These are phyloP conservation scores for Pseudachorutes palmiensis DNA, from an alignment of 1,140 invertebrate genomes.

Conservation along the genomic window DNA sequence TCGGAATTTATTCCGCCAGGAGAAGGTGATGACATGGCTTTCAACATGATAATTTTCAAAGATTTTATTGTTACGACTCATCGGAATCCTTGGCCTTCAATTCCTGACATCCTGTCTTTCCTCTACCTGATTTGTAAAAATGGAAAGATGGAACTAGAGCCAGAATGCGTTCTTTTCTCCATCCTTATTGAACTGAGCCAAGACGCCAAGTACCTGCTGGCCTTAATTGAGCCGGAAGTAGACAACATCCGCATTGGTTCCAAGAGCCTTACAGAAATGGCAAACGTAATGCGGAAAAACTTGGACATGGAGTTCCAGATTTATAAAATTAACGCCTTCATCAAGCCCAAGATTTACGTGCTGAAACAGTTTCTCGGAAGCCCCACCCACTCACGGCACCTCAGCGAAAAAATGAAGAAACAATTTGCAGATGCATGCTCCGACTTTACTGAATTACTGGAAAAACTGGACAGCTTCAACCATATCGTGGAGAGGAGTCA, in stretches of 20 bases:
- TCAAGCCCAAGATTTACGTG: constrained; percentile 14
- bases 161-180: constrained; percentile 15
- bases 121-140: constrained; percentile 1
- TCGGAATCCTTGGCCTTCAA: neutral
- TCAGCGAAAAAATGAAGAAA: constrained; percentile 5
- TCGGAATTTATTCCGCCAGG: neutral
- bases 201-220: constrained; percentile 10
- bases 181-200: constrained; percentile 12
- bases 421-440: neutral
- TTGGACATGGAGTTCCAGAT: constrained; percentile 18
- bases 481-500: constrained; percentile 17
- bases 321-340: constrained; percentile 13
- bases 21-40: constrained; percentile 1
- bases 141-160: neutral
- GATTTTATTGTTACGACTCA: constrained; percentile 15
- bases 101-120: constrained; percentile 14
- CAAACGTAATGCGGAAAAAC: constrained; percentile 3
- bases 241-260: neutral
- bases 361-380: neutral
- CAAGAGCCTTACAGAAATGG: neutral
- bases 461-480: constrained; percentile 4
- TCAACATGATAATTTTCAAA: constrained; percentile 14
- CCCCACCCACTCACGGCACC: neutral
- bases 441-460: neutral
- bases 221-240: neutral